Evolutionary conservation across 1,140 invertebrate genomes (phyloP).

Genomic region (Sitophilus oryzae): DNA sequence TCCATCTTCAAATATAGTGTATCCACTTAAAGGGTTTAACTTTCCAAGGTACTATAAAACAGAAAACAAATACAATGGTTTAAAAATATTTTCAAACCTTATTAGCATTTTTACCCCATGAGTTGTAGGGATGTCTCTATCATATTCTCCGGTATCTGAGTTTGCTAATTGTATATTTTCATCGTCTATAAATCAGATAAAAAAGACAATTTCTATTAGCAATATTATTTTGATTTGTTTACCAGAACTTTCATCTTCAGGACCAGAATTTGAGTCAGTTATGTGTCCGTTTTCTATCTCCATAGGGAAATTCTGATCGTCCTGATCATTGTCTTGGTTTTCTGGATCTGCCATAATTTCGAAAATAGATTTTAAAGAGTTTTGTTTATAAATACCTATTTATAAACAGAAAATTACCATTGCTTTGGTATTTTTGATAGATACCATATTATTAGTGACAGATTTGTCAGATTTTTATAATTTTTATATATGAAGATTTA

Average conservation of each 20-base stretch:
- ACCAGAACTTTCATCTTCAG: constrained; percentile 23
- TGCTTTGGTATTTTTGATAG: too few relatives aligned
- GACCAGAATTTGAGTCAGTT: constrained; percentile 18
- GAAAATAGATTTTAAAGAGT: not conserved
- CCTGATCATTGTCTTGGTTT: constrained; percentile 23
- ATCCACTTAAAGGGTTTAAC: constrained; percentile 39
- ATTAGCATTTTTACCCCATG: constrained; percentile 40
- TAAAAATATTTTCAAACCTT: not conserved
- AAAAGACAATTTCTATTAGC: not conserved
- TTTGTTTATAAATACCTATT: too few relatives aligned
- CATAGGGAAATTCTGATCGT: constrained; percentile 14
- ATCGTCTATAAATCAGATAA: constrained; percentile 15
- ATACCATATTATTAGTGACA: too few relatives aligned
- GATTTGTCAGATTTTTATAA: too few relatives aligned
- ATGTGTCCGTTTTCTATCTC: constrained; percentile 32
- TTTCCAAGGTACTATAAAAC: constrained; percentile 41
- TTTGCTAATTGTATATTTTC: constrained; percentile 11
- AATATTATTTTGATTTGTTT: constrained; percentile 1
- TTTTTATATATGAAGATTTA: too few relatives aligned
- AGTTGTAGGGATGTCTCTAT: constrained; percentile 38
- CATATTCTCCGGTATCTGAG: constrained; percentile 23
- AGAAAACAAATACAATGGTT: constrained; percentile 4
- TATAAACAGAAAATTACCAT: too few relatives aligned
- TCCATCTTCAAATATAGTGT: constrained; percentile 41
- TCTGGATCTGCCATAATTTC: constrained; percentile 18